These are phyloP conservation scores for Rousettus leschenaultii DNA, from an alignment of 2,113 vertebrate species.

Conservation along the genomic window DNA sequence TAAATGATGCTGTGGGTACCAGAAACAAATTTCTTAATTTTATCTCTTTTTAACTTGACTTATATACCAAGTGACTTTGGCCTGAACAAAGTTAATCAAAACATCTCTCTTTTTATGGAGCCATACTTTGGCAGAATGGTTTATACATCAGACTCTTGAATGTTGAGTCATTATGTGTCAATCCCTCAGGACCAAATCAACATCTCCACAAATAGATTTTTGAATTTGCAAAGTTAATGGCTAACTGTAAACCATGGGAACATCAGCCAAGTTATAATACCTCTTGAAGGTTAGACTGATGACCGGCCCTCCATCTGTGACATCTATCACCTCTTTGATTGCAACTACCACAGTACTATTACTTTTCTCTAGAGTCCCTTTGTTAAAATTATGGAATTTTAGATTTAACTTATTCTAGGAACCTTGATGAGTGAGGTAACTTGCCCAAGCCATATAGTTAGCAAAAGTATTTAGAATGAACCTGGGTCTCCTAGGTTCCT, in stretches of 20 bases:
- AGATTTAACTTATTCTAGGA: background rate
- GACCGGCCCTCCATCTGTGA: background rate
- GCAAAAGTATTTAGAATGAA: background rate
- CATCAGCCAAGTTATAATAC: background rate
- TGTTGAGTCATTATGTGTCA: background rate
- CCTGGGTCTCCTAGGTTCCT: background rate
- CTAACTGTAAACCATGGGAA: background rate
- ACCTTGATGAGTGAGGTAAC: background rate
- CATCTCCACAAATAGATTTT: background rate
- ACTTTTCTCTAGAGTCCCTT: background rate
- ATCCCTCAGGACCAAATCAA: background rate
- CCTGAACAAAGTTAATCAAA: background rate
- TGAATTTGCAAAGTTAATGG: background rate
- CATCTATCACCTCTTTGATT: background rate
- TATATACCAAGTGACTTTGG: background rate
- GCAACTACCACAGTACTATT: background rate
- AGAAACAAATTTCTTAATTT: background rate
- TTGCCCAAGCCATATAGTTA: background rate
- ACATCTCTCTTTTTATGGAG: background rate
- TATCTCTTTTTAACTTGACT: background rate
- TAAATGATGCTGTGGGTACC: background rate
- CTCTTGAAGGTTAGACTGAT: background rate
- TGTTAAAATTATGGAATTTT: background rate
- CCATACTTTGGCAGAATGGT: background rate
- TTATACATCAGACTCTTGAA: background rate